Conservation (phyloP, 2,113 vertebrate species). For the Psilopsiagon aurifrons region DNA sequence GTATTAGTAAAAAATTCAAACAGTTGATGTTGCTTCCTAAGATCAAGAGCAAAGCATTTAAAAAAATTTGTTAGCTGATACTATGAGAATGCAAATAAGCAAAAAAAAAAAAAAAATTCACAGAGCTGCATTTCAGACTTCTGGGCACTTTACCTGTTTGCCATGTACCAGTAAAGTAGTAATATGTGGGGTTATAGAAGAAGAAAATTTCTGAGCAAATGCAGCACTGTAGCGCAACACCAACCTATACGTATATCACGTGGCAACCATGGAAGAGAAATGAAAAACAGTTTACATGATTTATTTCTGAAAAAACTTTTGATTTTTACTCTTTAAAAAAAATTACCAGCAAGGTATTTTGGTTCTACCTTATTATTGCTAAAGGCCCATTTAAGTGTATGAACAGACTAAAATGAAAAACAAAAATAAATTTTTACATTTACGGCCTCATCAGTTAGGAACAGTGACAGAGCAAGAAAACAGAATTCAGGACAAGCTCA, state of each 20-base stretch:
- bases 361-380: background rate
- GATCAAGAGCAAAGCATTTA: constrained; percentile 60
- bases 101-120: background rate
- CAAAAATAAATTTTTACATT: background rate
- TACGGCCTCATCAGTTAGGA: background rate
- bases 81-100: constrained; percentile 64
- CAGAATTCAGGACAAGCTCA: background rate
- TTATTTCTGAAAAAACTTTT: constrained; percentile 12
- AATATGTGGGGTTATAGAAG: constrained; percentile 95
- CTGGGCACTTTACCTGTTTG: constrained; percentile 91
- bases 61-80: constrained; percentile 33
- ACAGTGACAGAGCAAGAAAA: background rate
- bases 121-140: constrained; percentile 67
- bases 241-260: constrained; percentile 84
- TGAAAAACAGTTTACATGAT: constrained; percentile 64
- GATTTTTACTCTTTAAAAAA: background rate
- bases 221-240: constrained; percentile 89
- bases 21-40: constrained; percentile 16
- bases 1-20: constrained; percentile 64
- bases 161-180: constrained; percentile 96
- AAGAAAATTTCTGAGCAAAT: constrained; percentile 89
- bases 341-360: background rate
- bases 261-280: constrained; percentile 72
- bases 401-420: background rate
- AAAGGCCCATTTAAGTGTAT: background rate